Evolutionary conservation across 2,113 vertebrate genomes (phyloP).

Genomic region (Prietella phreatophila): DNA sequence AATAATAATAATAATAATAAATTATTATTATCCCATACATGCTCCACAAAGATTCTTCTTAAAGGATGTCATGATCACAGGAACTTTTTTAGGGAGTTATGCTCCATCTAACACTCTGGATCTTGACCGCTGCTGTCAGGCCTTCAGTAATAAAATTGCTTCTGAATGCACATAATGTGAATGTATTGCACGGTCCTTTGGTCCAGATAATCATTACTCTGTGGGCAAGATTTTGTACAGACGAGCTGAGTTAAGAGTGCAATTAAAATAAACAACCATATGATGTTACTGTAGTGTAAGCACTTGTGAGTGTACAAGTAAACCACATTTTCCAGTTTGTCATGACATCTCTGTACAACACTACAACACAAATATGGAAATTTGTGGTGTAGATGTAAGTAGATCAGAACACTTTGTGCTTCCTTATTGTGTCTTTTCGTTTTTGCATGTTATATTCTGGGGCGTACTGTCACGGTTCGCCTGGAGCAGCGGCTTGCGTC

Average conservation of each 20-base stretch:
- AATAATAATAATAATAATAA: neutral
- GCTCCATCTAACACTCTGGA: neutral
- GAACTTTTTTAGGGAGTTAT: neutral
- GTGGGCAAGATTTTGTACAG: neutral
- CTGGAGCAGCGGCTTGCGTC: too few relatives aligned
- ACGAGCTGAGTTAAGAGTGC: neutral
- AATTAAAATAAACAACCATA: neutral
- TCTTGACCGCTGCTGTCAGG: neutral
- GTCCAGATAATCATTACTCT: neutral
- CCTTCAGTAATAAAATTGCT: neutral
- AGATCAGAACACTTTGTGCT: neutral
- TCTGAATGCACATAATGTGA: neutral
- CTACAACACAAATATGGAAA: neutral
- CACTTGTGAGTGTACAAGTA: neutral
- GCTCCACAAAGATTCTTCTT: neutral
- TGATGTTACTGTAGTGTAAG: neutral
- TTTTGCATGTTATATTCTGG: neutral
- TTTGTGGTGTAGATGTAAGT: slow-evolving; percentile 1
- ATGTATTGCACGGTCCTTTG: neutral
- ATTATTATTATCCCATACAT: neutral
- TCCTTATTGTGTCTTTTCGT: neutral
- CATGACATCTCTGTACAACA: neutral
- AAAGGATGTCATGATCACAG: neutral
- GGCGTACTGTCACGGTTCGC: too few relatives aligned
- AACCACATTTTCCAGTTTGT: neutral